phyloP scores from a whole-genome alignment of 2,797 vertebrate species.

The Mormyrus proboscirostris region DNA sequence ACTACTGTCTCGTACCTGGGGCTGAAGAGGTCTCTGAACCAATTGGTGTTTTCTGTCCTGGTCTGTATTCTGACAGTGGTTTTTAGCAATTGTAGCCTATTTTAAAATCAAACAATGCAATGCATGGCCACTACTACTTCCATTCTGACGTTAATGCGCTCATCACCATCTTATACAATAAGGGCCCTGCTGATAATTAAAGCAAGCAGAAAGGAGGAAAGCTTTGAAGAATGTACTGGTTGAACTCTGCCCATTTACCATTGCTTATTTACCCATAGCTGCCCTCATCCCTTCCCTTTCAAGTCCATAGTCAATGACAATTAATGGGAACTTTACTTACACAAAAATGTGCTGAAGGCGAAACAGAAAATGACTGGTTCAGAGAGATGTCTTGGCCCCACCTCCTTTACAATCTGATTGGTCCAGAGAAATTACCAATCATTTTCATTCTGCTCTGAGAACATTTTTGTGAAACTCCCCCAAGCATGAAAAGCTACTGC shows the following conservation, averaged over 20 bases:
- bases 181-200: constrained; percentile 12
- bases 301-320: background rate
- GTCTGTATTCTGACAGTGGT: background rate
- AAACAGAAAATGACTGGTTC: background rate
- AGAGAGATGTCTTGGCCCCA: background rate
- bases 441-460: background rate
- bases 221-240: constrained; percentile 40
- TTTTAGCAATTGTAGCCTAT: background rate
- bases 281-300: background rate
- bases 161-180: constrained; percentile 34
- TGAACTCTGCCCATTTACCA: constrained; percentile 34
- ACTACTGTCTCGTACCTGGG: background rate
- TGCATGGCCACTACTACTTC: constrained; percentile 22
- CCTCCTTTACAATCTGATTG: background rate
- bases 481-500: background rate
- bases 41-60: background rate
- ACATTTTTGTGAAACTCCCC: background rate
- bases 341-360: background rate
- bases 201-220: constrained; percentile 33
- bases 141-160: constrained; percentile 42
- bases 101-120: background rate
- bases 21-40: background rate
- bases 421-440: background rate
- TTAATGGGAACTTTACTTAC: background rate
- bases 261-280: constrained; percentile 43